phyloP scores from a whole-genome alignment of 2,113 vertebrate species.

The Bagarius yarrelli region DNA sequence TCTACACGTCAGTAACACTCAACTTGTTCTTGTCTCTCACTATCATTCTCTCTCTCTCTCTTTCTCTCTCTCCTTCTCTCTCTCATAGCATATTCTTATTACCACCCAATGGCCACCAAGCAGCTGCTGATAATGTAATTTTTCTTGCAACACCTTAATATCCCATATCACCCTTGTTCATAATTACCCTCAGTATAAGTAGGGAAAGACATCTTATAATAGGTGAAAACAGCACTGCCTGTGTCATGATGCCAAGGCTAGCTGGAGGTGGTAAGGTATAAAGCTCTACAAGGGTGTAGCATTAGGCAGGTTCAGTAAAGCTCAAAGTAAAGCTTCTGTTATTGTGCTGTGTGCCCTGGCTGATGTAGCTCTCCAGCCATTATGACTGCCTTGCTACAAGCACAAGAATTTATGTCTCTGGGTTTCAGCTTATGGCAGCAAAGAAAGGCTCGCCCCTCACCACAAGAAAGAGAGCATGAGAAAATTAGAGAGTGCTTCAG shows the following conservation, averaged over 20 bases:
- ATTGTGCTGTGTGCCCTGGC: conserved; percentile 5
- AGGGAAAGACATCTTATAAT: conserved; percentile 12
- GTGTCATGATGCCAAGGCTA: conserved; percentile 17
- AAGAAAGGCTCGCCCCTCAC: conserved; percentile 59
- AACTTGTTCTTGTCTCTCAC: conserved; percentile 8
- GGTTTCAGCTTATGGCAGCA: conserved; percentile 46
- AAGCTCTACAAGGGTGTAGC: conserved; percentile 10
- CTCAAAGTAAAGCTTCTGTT: background rate
- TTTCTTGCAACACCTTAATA: conserved; percentile 51
- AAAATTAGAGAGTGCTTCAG: conserved; percentile 77
- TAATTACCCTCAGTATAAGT: background rate
- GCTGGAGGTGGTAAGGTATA: conserved; percentile 25
- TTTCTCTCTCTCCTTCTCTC: conserved; percentile 6
- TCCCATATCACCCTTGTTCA: conserved; percentile 32
- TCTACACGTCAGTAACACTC: conserved; percentile 52
- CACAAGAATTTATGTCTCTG: conserved; percentile 52
- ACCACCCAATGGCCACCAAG: conserved; percentile 25
- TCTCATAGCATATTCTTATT: background rate
- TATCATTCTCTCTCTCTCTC: conserved; percentile 11
- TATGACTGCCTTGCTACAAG: too few relatives aligned
- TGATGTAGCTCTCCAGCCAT: conserved; percentile 1
- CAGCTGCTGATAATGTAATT: conserved; percentile 53
- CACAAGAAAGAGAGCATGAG: conserved; percentile 74
- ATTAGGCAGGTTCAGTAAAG: conserved; percentile 10
- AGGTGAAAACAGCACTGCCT: conserved; percentile 20